These are phyloP conservation scores for Spisula solida DNA, from an alignment of 2,888 invertebrate genomes.

Conservation along the genomic window DNA sequence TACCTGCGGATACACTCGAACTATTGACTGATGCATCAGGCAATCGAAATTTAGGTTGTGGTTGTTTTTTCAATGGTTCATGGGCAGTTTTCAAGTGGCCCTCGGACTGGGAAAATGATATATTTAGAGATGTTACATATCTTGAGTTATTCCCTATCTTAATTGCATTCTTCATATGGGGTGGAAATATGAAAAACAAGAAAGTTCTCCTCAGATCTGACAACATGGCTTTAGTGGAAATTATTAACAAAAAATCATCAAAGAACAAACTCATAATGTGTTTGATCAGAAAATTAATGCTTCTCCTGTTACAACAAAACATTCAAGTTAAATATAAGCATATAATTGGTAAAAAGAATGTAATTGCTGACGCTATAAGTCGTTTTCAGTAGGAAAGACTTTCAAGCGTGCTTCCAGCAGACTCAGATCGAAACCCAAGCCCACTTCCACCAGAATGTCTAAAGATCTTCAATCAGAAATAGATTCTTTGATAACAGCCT, in stretches of 20 bases:
- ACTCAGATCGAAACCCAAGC: neutral
- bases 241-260: slow-evolving; percentile 35
- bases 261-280: slow-evolving; percentile 20
- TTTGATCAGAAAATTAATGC: neutral
- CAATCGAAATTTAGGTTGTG: slow-evolving; percentile 20
- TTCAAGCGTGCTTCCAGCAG: neutral
- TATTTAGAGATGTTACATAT: slow-evolving; percentile 29
- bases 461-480: no score
- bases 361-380: slow-evolving; percentile 33
- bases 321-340: slow-evolving; percentile 17
- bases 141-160: slow-evolving; percentile 28
- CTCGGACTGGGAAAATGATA: neutral
- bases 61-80: slow-evolving; percentile 33
- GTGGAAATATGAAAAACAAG: slow-evolving; percentile 5
- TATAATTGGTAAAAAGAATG: slow-evolving; percentile 16
- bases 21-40: slow-evolving; percentile 16
- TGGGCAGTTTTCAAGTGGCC: neutral
- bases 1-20: neutral
- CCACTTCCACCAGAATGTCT: neutral
- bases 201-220: slow-evolving; percentile 28
- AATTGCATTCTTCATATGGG: slow-evolving; percentile 20
- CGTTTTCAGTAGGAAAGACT: slow-evolving; percentile 37
- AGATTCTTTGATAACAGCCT: slow-evolving; percentile 26
- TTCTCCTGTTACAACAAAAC: slow-evolving; percentile 11
- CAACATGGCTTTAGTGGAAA: slow-evolving; percentile 28